Base-by-base conservation (phyloP, 2,888 invertebrate genomes). In the Muschampia plurimacula region DNA sequence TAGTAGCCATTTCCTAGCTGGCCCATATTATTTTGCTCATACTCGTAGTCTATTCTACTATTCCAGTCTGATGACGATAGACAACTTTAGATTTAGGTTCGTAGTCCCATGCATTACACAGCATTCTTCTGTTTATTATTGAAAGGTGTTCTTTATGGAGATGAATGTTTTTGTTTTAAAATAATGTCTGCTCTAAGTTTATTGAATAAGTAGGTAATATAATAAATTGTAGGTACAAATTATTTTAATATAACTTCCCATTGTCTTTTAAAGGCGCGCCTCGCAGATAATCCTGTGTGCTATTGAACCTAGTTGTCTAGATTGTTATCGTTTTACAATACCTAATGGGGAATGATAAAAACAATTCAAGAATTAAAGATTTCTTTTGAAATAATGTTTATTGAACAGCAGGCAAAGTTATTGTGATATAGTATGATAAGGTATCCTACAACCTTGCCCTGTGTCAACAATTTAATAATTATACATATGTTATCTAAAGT, bases 261-360 rank as follows among this genome's bases (percentile, higher is more conserved):
- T 49, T 49, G 49, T 49, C 6, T 49, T 49, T 44, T 7, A 39
- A 39, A 44, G 10, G 10, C 10, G 44, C 2, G 44, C 12, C 44
- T 10, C 12, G 12, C 44, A 46, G 12, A 46, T 41, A 9, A 46
- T 46, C 10, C 46, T 6, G 6, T 52, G n/a, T 52, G 52, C 52
- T 52, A 15, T 52, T 52, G 52, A 52, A 52, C 52, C 52, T 15
- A 15, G n/a, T n/a, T 7, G 41, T 41, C 52, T n/a, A 15, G 52
- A 52, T 52, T 52, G 52, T 52, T 52, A 52, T 52, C 52, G n/a
- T 52, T 52, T 15, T 52, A 15, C 15, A 52, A 52, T n/a, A 52
- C n/a, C n/a, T 52, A 52, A 52, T 52, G 52, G n/a, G 15, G 52
- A 52, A 52, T 52, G 52, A 52, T n/a, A 52, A 52, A 52, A 52